A percentile compares a stretch with the other conserved stretches of the same genome.
These are phyloP conservation scores for Psettodes erumei DNA, from an alignment of 2,113 vertebrate genomes.

Conservation along the genomic window DNA sequence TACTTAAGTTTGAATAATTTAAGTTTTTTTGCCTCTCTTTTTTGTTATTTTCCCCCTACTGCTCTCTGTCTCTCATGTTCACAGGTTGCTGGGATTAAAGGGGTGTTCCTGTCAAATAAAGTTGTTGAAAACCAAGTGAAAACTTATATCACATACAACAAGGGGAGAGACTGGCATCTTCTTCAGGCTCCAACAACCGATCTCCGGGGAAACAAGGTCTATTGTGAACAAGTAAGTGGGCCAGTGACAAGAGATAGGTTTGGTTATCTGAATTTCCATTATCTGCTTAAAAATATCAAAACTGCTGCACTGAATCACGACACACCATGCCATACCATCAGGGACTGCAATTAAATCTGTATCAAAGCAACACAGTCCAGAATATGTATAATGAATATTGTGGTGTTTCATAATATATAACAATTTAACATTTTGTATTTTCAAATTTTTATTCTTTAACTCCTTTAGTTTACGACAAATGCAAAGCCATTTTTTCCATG, in stretches of 20 bases:
- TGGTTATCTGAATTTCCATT: slow-evolving; percentile 59
- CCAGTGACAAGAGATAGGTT: slow-evolving; percentile 47
- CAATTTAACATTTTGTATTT: not conserved
- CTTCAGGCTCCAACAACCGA: slow-evolving; percentile 90
- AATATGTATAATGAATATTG: too few species aligned
- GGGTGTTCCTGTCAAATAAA: slow-evolving; percentile 99
- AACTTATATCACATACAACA: slow-evolving; percentile 98
- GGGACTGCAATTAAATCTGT: slow-evolving; percentile 6
- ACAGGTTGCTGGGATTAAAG: slow-evolving; percentile 98
- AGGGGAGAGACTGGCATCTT: slow-evolving; percentile 94
- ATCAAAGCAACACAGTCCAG: not conserved
- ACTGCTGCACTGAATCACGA: not conserved
- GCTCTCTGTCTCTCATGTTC: slow-evolving; percentile 83
- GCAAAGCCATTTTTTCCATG: not conserved
- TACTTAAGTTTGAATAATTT: slow-evolving; percentile 78
- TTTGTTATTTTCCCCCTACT: slow-evolving; percentile 33
- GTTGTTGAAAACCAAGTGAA: slow-evolving; percentile 95
- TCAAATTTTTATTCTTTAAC: not conserved
- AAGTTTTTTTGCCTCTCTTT: slow-evolving; percentile 54
- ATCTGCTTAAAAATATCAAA: slow-evolving; percentile 21
- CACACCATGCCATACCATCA: slow-evolving; percentile 18
- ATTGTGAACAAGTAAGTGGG: slow-evolving; percentile 90
- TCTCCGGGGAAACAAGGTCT: slow-evolving; percentile 88
- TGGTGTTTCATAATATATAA: not conserved
- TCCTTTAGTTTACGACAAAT: not conserved